A percentile compares a stretch with the other conserved stretches of the same genome.
Evolutionary conservation across 2,113 vertebrate species (phyloP).

Genomic region (Anthoscopus minutus): DNA sequence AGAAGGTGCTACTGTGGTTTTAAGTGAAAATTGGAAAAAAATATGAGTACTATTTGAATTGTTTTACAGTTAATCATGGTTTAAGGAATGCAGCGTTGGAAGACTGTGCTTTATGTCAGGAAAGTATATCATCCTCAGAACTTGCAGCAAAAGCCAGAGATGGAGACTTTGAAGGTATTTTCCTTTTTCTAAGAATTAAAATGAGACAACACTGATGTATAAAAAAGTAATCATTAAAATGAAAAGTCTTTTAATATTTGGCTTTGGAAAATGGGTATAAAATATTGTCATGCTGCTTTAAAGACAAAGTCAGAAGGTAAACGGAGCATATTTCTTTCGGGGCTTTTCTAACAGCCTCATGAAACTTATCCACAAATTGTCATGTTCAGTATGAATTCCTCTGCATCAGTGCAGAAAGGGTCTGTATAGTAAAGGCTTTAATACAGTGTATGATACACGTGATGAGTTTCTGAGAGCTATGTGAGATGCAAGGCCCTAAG

Average conservation of each 20-base stretch:
- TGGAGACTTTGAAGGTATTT: slow-evolving; percentile 91
- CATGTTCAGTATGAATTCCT: not conserved
- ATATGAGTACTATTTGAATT: not conserved
- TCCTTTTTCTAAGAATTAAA: not conserved
- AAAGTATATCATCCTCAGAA: slow-evolving; percentile 89
- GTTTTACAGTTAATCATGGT: slow-evolving; percentile 74
- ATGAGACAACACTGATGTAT: not conserved
- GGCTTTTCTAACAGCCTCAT: not conserved
- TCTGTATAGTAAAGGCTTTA: not conserved
- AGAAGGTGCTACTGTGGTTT: not conserved
- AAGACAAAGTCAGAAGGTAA: not conserved
- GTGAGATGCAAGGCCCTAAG: not conserved
- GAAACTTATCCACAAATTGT: not conserved
- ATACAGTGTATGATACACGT: not conserved
- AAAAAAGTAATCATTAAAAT: not conserved
- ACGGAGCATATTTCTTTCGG: not conserved
- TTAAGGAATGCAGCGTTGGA: slow-evolving; percentile 84
- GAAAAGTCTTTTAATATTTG: not conserved
- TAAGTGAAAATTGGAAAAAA: not conserved
- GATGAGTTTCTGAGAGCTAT: not conserved
- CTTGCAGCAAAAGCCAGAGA: slow-evolving; percentile 87
- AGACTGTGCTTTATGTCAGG: slow-evolving; percentile 94
- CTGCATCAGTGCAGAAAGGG: not conserved
- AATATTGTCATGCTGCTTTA: not conserved
- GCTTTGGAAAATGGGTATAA: not conserved